Evolutionary conservation across 1,140 invertebrate genomes (phyloP), one percentile per base, ranked within the genome.

Genomic region (Watersipora subatra): DNA sequence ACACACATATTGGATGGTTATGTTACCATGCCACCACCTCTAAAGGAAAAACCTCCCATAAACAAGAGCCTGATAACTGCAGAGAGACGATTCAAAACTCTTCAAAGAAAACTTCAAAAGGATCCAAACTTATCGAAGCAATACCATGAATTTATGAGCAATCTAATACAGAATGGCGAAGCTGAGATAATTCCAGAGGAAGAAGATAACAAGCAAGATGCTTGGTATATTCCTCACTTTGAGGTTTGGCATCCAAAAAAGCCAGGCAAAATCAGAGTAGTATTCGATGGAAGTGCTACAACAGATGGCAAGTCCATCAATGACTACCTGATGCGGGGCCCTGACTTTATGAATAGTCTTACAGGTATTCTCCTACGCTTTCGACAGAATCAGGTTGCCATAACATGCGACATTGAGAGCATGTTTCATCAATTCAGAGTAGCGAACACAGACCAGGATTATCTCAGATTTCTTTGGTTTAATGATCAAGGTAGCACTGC

Each of bases 291-390:
- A 29, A 27, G 25, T 20, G 61, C 24, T 19, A 58, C n/a, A 3
- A 27, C 3, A 15, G n/a, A 29, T 22, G 70, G 69, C 22, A 62
- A 29, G 30, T 73, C 72, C 3, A 63, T 73, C 0, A 73, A 73
- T 62, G 30, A 66, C 12, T 20, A 28, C 12, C 29, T 72, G 28
- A 27, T 65, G 19, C 15, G 61, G 3, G 72, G 72, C 0, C 76
- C 80, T 19, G 72, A 72, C 59, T 46, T 82, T 0, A 77, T 81
- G 69, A 71, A 28, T 55, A 58, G 61, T 26, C 56, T 70, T 22
- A 26, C 62, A n/a, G 68, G 59, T 3, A 66, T 70, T 17, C 63
- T 70, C 0, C 19, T 67, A 12, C 65, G 66, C 7, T 70, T 70
- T 28, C 65, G 69, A 15, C 17, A 62, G n/a, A n/a, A n/a, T n/a